Percentiles rank a stretch among this genome's conserved stretches.
Evolutionary conservation across 2,888 invertebrate species (phyloP).

Genomic region (Morpho achilles): DNA sequence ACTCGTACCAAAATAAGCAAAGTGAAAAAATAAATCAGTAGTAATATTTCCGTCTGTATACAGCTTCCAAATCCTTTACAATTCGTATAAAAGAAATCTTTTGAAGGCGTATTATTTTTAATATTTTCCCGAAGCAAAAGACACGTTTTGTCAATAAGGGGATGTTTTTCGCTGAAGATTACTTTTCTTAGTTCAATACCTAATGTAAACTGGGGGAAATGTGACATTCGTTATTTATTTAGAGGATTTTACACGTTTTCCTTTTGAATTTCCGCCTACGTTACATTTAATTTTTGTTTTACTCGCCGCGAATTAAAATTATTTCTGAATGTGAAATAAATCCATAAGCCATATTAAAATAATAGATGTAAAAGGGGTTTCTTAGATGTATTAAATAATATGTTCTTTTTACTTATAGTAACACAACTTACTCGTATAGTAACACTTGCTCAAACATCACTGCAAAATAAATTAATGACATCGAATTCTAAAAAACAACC

Average conservation of each 20-base stretch:
- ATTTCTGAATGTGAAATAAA: not conserved
- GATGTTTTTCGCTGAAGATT: conserved; percentile 51
- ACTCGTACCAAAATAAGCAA: not conserved
- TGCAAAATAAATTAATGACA: no score
- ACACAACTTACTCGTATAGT: no score
- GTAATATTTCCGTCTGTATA: conserved; percentile 22
- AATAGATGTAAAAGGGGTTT: no score
- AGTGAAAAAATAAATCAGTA: not conserved
- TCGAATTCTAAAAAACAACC: no score
- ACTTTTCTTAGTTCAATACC: conserved; percentile 58
- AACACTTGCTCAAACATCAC: no score
- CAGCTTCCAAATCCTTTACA: conserved; percentile 30
- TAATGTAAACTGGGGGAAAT: conserved; percentile 55
- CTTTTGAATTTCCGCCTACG: conserved; percentile 10
- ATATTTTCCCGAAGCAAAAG: conserved; percentile 51
- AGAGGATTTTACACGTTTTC: conserved; percentile 32
- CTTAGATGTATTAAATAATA: no score
- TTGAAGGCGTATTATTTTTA: conserved; percentile 50
- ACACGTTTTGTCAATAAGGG: conserved; percentile 72
- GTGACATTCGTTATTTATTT: conserved; percentile 37
- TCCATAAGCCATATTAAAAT: not conserved
- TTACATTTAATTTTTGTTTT: not conserved
- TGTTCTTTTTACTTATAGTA: no score
- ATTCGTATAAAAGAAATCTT: conserved; percentile 38
- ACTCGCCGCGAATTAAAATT: no score